Percentiles rank a stretch among this genome's conserved stretches.
Conservation (phyloP, 2,113 vertebrate species). For the Chlamydotis undulata region DNA sequence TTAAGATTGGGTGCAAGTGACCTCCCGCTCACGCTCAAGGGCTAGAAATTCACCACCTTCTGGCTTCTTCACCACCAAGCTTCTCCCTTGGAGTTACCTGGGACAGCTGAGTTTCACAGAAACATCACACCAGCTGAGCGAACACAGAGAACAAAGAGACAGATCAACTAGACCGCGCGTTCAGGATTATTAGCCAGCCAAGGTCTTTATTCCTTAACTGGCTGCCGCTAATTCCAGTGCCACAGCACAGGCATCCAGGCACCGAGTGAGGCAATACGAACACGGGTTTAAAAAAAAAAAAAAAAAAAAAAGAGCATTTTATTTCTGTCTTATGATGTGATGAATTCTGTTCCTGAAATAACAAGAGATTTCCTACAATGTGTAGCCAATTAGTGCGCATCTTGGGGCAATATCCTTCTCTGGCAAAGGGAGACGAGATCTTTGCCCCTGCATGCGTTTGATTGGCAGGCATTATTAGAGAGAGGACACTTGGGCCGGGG, state of each 20-base stretch:
- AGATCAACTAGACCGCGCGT: neutral
- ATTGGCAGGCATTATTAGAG: slow-evolving; percentile 60
- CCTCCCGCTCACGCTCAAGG: neutral
- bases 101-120: neutral
- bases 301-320: neutral
- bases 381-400: slow-evolving; percentile 22
- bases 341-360: neutral
- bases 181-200: neutral
- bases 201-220: neutral
- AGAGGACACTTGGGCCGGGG: slow-evolving; percentile 51
- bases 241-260: neutral
- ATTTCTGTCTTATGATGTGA: neutral
- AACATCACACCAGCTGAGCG: neutral
- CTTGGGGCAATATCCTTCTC: slow-evolving; percentile 28
- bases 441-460: neutral
- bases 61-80: too few species aligned
- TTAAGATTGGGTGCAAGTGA: neutral
- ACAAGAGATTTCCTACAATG: neutral
- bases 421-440: slow-evolving; percentile 11
- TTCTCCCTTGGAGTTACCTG: neutral
- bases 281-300: too few species aligned
- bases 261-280: neutral
- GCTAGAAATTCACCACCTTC: neutral
- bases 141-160: neutral
- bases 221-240: neutral